A percentile compares a stretch with the other conserved stretches of the same genome.
phyloP scores from a whole-genome alignment of 1,140 invertebrate species.

The Lamellibrachia luymesi region DNA sequence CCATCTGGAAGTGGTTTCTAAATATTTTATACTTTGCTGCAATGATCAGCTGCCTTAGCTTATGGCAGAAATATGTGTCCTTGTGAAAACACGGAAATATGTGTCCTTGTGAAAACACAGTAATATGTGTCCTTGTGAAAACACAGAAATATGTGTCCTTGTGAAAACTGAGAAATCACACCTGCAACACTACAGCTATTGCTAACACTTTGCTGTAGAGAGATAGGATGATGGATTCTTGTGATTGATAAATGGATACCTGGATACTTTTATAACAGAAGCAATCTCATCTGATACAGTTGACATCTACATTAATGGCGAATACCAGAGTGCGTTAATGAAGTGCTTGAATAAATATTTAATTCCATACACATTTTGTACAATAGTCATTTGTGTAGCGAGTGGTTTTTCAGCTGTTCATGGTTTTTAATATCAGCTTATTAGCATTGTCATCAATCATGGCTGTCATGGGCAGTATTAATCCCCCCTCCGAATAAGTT shows the following conservation, averaged over 20 bases:
- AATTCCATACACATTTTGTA: neutral
- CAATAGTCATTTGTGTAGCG: neutral
- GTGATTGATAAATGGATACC: neutral
- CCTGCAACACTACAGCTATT: neutral
- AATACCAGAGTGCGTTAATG: neutral
- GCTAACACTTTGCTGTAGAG: neutral
- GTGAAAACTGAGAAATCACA: neutral
- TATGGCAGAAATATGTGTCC: neutral
- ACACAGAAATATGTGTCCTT: neutral
- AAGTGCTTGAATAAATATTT: neutral
- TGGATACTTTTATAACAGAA: neutral
- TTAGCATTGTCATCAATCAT: neutral
- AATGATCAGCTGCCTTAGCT: neutral
- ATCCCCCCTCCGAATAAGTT: neutral
- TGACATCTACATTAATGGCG: neutral
- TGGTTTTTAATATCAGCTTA: neutral
- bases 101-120: neutral
- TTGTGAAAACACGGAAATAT: neutral
- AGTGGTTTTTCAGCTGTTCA: neutral
- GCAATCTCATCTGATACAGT: neutral
- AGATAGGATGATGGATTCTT: neutral
- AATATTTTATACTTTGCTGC: neutral
- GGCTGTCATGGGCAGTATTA: neutral
- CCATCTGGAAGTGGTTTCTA: neutral
- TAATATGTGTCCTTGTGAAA: neutral